phyloP scores from a whole-genome alignment of 2,113 vertebrate species.

The Vimba vimba region DNA sequence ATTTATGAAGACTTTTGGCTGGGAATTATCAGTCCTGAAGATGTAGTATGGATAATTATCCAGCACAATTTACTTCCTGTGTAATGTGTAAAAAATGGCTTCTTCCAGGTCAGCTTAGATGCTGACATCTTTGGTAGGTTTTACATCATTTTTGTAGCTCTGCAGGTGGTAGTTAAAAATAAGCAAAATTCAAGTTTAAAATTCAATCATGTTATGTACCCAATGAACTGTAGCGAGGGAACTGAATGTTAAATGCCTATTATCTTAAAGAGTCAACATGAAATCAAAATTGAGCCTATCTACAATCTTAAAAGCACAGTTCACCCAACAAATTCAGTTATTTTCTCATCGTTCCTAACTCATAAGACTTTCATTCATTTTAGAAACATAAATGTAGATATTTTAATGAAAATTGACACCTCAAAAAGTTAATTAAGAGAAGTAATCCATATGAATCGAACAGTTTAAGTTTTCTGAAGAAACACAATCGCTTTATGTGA shows the following conservation, averaged over 20 bases:
- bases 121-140: background rate
- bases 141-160: background rate
- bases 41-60: background rate
- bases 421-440: background rate
- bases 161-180: background rate
- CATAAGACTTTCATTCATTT: too few species aligned
- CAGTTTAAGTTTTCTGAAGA: background rate
- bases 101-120: conserved; percentile 4
- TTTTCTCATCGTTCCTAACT: too few species aligned
- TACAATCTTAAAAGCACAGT: background rate
- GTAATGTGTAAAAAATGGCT: background rate
- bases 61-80: background rate
- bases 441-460: background rate
- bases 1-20: conserved; percentile 20
- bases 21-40: conserved; percentile 17
- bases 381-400: background rate
- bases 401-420: background rate
- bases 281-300: background rate
- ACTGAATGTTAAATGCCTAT: background rate
- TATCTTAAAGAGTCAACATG: background rate
- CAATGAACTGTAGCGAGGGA: background rate
- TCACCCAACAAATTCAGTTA: too few species aligned
- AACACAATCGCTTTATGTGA: background rate
- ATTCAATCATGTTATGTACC: conserved; percentile 7
- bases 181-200: background rate